Evolutionary conservation across 1,140 invertebrate genomes (phyloP).

Genomic region (Wasmannia auropunctata): DNA sequence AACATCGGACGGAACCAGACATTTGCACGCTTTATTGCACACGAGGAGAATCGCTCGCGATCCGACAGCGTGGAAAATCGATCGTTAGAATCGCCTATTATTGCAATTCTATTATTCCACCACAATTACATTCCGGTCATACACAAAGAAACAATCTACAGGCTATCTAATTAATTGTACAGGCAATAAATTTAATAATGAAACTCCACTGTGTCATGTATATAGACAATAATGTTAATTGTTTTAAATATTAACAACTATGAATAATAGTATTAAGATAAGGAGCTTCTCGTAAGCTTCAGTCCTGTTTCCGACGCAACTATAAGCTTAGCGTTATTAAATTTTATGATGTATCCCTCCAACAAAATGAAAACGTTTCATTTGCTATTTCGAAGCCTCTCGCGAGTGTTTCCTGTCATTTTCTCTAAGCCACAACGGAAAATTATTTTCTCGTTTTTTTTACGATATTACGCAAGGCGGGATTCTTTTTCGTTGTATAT

Average conservation of each 20-base stretch:
- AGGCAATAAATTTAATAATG: background rate
- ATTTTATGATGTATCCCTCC: constrained; percentile 17
- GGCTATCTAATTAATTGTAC: background rate
- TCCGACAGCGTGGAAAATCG: constrained; percentile 46
- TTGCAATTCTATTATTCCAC: constrained; percentile 2
- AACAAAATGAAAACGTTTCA: background rate
- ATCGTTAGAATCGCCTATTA: constrained; percentile 42
- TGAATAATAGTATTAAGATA: background rate
- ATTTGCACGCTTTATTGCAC: constrained; percentile 65
- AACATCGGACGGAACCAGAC: constrained; percentile 54
- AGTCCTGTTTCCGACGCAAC: background rate
- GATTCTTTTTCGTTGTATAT: constrained; percentile 54
- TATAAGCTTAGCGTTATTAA: background rate
- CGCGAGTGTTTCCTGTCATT: background rate
- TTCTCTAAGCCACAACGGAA: background rate
- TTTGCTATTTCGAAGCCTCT: constrained; percentile 2
- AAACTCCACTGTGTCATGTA: background rate
- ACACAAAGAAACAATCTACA: background rate
- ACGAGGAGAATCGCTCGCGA: constrained; percentile 33
- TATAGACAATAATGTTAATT: background rate
- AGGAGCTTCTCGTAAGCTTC: background rate
- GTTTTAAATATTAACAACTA: background rate
- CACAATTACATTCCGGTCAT: background rate
- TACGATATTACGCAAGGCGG: background rate
- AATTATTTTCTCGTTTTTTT: constrained; percentile 43